Percentiles rank a stretch among this genome's conserved stretches.
Conservation (phyloP, 2,113 vertebrate genomes). For the Solea solea region DNA sequence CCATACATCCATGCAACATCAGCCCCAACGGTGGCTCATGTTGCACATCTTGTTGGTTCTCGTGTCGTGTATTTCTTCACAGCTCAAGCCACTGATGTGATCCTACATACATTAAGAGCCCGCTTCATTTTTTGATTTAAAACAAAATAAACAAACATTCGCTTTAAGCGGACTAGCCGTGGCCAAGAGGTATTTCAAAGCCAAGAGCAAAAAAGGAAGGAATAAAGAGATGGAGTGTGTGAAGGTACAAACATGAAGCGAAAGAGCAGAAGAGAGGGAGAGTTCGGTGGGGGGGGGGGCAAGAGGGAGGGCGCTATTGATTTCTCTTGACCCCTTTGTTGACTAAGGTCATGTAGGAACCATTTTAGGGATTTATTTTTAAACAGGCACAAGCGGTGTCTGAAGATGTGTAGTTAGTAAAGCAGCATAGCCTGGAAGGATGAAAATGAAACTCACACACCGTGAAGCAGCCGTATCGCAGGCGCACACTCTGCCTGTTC, state of each 20-base stretch:
- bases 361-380: constrained; percentile 81
- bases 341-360: constrained; percentile 80
- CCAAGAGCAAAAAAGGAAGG: constrained; percentile 18
- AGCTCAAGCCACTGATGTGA: constrained; percentile 5
- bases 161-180: constrained; percentile 9
- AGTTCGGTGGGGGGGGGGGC: constrained; percentile 63
- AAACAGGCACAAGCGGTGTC: constrained; percentile 72
- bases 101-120: background rate
- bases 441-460: constrained; percentile 31
- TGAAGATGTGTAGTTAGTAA: constrained; percentile 61
- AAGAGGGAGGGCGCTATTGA: constrained; percentile 79
- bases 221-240: constrained; percentile 27
- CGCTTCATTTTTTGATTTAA: background rate
- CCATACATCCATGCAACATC: constrained; percentile 40
- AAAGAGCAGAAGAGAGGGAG: constrained; percentile 59
- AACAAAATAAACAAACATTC: constrained; percentile 1
- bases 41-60: constrained; percentile 37
- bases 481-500: constrained; percentile 47
- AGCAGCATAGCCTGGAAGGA: constrained; percentile 57
- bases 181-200: background rate
- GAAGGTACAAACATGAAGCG: constrained; percentile 49
- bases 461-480: constrained; percentile 56
- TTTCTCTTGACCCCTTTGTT: constrained; percentile 81
- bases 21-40: constrained; percentile 11
- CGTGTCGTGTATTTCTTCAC: background rate